Base-by-base conservation (phyloP, 2,113 vertebrate species). In the Antechinus stuartii region DNA sequence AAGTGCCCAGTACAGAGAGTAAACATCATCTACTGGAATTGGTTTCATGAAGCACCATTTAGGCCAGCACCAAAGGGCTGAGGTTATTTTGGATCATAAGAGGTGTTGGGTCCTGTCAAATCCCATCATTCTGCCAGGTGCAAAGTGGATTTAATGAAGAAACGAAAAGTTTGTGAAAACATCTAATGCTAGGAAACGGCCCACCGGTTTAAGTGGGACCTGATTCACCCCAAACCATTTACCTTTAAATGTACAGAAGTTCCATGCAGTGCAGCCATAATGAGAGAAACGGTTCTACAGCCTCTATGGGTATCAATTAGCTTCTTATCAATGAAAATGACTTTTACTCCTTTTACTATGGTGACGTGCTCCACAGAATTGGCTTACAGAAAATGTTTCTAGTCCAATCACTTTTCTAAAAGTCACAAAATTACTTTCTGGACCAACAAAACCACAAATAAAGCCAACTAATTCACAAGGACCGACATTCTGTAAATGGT, bases 51-150 rank as follows among this genome's bases (percentile, higher is more conserved):
- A 97, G 96, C 96, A 35, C 96, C 35, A 92, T 92, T 49, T 55
- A 57, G 96, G 96, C 96, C 95, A 98, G 97, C 98, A 98, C 98
- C 97, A 92, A 84, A 97, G 91, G 52, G 93, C 0, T 47, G 92
- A 95, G 90, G 25, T 46, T 54, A 6, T 19, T 94, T 76, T 92
- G 91, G 90, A 57, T 92, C 50, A 14, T n/a, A 1, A 53, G 91
- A 90, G 84, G 54, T 93, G 90, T 0, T 11, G 46, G 26, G 42
- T 93, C 25, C 76, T 16, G 57, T 94, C 89, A 92, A 27, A 46
- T 53, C 9, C 0, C 90, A 14, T 16, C 11, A n/a, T 61, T 90
- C 76, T 6, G 12, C 91, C 84, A 76, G 61, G 76, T 52, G 89
- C 54, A 89, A 68, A 30, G 46, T 90, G 24, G 14, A 14, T 54